These are phyloP conservation scores for Cryptosula pallasiana DNA, from an alignment of 2,888 invertebrate genomes.

Conservation along the genomic window DNA sequence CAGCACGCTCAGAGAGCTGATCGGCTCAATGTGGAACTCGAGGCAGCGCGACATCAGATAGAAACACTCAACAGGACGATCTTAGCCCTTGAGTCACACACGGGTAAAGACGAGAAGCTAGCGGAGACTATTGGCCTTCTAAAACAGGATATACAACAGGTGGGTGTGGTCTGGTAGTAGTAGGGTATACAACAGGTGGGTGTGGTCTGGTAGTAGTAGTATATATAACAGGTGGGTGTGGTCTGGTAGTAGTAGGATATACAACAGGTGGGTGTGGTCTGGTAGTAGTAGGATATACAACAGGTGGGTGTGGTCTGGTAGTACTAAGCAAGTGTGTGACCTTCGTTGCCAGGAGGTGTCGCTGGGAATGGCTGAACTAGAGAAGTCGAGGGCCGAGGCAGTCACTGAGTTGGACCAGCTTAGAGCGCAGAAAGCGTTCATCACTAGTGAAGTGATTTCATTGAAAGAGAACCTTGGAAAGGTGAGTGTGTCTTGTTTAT, in stretches of 20 bases:
- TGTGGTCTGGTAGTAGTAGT: neutral
- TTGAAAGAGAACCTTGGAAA: slow-evolving; percentile 20
- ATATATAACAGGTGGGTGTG: slow-evolving; percentile 21
- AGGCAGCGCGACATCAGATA: slow-evolving; percentile 32
- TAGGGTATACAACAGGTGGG: neutral
- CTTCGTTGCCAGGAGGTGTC: slow-evolving; percentile 27
- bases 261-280: neutral
- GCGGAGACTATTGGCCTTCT: slow-evolving; percentile 15
- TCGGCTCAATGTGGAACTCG: slow-evolving; percentile 39
- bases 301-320: neutral
- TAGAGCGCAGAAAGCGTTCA: slow-evolving; percentile 29
- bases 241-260: neutral
- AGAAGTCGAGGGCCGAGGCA: slow-evolving; percentile 27
- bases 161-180: neutral
- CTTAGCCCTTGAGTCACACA: neutral
- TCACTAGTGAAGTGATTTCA: slow-evolving; percentile 16
- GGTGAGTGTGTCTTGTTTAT: neutral
- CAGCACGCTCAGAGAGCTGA: slow-evolving; percentile 44
- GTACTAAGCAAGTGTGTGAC: neutral
- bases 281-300: neutral
- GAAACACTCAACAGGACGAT: neutral
- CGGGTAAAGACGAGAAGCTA: neutral
- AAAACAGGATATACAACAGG: slow-evolving; percentile 25
- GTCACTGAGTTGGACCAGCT: slow-evolving; percentile 28
- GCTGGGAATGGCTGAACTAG: slow-evolving; percentile 28